These are phyloP conservation scores for Gobiocypris rarus DNA, from an alignment of 2,113 vertebrate species.

Conservation along the genomic window DNA sequence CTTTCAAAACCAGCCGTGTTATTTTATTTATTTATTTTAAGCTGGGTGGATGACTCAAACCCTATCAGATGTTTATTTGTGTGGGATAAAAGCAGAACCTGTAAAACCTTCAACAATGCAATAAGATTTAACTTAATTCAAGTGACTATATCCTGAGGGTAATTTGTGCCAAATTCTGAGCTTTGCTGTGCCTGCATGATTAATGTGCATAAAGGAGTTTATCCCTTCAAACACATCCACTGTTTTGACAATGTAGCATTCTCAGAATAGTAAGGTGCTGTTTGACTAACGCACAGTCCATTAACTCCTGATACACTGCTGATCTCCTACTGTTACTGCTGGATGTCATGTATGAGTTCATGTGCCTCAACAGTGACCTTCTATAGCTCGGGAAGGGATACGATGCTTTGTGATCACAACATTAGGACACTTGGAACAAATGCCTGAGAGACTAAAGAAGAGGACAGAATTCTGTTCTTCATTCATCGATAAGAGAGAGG, in stretches of 20 bases:
- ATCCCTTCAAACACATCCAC: conserved; percentile 11
- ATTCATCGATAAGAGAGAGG: background rate
- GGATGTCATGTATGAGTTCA: background rate
- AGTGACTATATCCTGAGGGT: conserved; percentile 21
- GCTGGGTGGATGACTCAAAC: conserved; percentile 17
- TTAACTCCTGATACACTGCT: conserved; percentile 12
- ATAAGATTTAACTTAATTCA: conserved; percentile 17
- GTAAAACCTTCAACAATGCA: conserved; percentile 23
- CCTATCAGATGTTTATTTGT: conserved; percentile 33
- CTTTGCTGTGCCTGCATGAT: conserved; percentile 3
- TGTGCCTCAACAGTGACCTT: background rate
- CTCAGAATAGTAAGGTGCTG: conserved; percentile 20
- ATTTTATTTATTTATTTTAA: background rate
- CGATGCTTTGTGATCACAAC: conserved; percentile 18
- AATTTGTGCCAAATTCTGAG: conserved; percentile 25
- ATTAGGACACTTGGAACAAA: conserved; percentile 3
- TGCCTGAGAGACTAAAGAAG: background rate
- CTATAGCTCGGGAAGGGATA: background rate
- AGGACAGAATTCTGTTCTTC: background rate
- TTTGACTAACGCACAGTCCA: conserved; percentile 4
- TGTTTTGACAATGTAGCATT: conserved; percentile 26
- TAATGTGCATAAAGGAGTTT: conserved; percentile 30
- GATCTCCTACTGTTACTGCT: background rate
- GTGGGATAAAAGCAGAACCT: conserved; percentile 33
- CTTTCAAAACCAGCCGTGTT: background rate